phyloP scores from a whole-genome alignment of 1,140 invertebrate genomes.

The Drosophila obscura region DNA sequence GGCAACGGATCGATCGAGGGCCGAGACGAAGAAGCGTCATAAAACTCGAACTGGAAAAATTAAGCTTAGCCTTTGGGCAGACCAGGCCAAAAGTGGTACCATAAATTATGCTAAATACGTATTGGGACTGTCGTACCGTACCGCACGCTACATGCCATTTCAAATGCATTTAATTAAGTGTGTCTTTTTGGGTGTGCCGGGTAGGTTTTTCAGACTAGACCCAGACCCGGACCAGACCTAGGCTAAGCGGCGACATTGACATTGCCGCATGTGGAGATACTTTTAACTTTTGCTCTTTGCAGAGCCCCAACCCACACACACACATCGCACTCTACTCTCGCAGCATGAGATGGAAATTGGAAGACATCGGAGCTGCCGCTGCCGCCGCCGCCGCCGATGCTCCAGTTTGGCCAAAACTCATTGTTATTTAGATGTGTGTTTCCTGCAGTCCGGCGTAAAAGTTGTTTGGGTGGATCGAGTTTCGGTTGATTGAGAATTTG shows the following conservation, averaged over 20 bases:
- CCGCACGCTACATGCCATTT: constrained; percentile 21
- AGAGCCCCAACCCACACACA: constrained; percentile 24
- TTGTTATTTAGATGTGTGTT: constrained; percentile 78
- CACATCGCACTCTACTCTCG: constrained; percentile 18
- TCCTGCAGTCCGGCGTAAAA: constrained; percentile 58
- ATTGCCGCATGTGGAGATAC: constrained; percentile 54
- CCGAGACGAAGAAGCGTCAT: constrained; percentile 3
- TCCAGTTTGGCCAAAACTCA: constrained; percentile 54
- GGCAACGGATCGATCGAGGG: constrained; percentile 3
- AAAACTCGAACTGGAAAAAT: constrained; percentile 45
- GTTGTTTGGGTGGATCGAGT: constrained; percentile 48
- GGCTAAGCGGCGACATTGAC: constrained; percentile 49
- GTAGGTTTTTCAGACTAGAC: constrained; percentile 25
- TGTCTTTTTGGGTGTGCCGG: constrained; percentile 67
- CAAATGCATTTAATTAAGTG: constrained; percentile 70
- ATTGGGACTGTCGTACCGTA: constrained; percentile 22
- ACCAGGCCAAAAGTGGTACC: constrained; percentile 40
- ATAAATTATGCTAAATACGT: constrained; percentile 77
- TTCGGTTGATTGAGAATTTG: constrained; percentile 45
- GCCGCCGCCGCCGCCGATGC: constrained; percentile 24
- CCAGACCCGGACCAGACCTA: constrained; percentile 18
- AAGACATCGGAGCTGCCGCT: constrained; percentile 9
- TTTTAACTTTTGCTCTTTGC: constrained; percentile 48
- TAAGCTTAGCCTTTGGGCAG: constrained; percentile 28
- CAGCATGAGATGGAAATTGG: constrained; percentile 40